Evolutionary conservation across 1,140 invertebrate species (phyloP).

Genomic region (Neuroterus valhalla): DNA sequence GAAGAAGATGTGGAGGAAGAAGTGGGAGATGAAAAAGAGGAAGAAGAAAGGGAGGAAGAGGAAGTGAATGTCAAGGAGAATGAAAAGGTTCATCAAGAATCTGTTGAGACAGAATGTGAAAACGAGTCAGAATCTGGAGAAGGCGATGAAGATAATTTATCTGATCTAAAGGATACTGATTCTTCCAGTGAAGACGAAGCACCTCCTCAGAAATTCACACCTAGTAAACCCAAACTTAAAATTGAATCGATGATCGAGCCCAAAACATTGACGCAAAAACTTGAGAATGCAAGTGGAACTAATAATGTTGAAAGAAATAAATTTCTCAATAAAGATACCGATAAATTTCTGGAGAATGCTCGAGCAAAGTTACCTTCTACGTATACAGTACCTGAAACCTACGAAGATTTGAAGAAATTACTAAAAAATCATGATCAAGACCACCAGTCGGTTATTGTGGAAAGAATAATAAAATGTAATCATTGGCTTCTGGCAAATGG

Average conservation of each 20-base stretch:
- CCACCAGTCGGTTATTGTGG: slow-evolving; percentile 83
- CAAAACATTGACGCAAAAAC: slow-evolving; percentile 37
- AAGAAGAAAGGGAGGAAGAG: slow-evolving; percentile 57
- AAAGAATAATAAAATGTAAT: slow-evolving; percentile 90
- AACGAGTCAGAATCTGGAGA: slow-evolving; percentile 60
- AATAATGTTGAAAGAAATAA: slow-evolving; percentile 42
- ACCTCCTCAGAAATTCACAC: slow-evolving; percentile 34
- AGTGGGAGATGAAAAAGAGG: slow-evolving; percentile 57
- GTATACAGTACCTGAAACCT: slow-evolving; percentile 80
- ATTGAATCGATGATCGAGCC: slow-evolving; percentile 47
- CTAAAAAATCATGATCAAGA: slow-evolving; percentile 78
- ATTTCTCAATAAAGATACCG: slow-evolving; percentile 57
- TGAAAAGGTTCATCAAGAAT: slow-evolving; percentile 61
- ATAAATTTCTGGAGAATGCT: slow-evolving; percentile 78
- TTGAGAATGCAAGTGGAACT: slow-evolving; percentile 43
- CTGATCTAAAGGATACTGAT: slow-evolving; percentile 72
- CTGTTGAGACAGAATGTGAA: slow-evolving; percentile 59
- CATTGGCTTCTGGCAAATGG: slow-evolving; percentile 84
- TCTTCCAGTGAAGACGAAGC: slow-evolving; percentile 67
- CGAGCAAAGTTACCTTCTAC: slow-evolving; percentile 82
- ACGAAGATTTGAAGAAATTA: slow-evolving; percentile 81
- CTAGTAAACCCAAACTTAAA: slow-evolving; percentile 37
- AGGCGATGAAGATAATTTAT: slow-evolving; percentile 70
- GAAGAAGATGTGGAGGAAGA: slow-evolving; percentile 53
- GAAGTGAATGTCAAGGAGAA: slow-evolving; percentile 61